Evolutionary conservation across 2,113 vertebrate species (phyloP), one percentile per base, ranked within the genome.

Genomic region (Trogon melanurus): DNA sequence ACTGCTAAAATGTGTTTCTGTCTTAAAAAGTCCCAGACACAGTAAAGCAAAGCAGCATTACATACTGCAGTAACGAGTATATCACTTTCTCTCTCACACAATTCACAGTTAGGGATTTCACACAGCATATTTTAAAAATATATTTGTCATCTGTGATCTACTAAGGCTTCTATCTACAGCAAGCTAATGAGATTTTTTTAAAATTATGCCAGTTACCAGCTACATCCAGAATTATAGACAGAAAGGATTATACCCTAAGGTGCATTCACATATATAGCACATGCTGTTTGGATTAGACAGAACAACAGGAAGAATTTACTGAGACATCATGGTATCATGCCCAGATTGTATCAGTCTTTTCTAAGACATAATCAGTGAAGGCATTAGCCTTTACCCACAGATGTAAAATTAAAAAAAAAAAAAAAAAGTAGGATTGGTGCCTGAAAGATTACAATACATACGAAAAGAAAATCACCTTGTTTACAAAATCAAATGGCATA

Each of bases 121-220:
- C 34, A 50, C 16, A 80, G 38, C 47, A 38, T 65, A 81, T 57
- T 86, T 75, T 20, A 60, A 86, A 94, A 88, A 86, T 45, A 2
- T 80, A 71, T 91, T 91, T 94, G 82, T 88, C 90, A 61, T 51
- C 56, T 94, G 56, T 78, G 85, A 78, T 88, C 92, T 85, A 80
- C 71, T 74, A 93, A 84, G 26, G 45, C 21, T 79, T 72, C 72
- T 88, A 78, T 81, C 75, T 79, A 72, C 36, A 67, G 51, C 47
- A 91, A 85, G 38, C 21, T 90, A 93, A 95, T 80, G 64, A 93
- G 64, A 95, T 58, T 80, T 83, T 73, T 47, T 62, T 6, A 27
- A 83, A 94, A 85, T 65, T 86, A 85, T 69, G 36, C 54, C 78
- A 53, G 80, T 57, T 91, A 79, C 29, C 13, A 92, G 48, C 70